phyloP scores from a whole-genome alignment of 2,888 invertebrate species.

The Biston stratarius region DNA sequence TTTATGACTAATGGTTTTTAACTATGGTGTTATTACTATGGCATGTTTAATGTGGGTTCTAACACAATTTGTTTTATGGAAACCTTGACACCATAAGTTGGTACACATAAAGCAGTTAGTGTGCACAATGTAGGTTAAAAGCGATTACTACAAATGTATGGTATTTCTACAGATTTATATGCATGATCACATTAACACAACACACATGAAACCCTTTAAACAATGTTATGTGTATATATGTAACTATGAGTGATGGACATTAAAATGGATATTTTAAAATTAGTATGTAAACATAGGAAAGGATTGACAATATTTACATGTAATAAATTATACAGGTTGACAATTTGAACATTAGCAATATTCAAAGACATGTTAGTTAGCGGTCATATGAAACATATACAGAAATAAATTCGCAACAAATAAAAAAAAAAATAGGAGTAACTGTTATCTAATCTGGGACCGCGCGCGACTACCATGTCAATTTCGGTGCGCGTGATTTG shows the following conservation, averaged over 20 bases:
- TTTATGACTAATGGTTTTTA: not conserved
- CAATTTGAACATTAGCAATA: no score
- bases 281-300: no score
- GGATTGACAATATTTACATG: no score
- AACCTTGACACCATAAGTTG: constrained; percentile 27
- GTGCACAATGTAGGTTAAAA: constrained; percentile 17
- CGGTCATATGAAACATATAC: no score
- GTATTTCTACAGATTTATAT: constrained; percentile 1
- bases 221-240: not conserved
- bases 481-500: no score
- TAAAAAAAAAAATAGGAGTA: no score
- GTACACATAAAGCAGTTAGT: constrained; percentile 25
- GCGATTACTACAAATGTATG: constrained; percentile 3
- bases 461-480: no score
- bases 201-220: not conserved
- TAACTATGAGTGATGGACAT: not conserved
- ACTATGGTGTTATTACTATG: constrained; percentile 10
- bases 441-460: no score
- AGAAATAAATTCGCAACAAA: no score
- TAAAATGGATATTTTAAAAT: no score
- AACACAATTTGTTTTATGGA: constrained; percentile 27
- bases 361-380: no score
- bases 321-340: no score
- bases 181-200: not conserved
- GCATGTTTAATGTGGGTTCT: constrained; percentile 41